These are phyloP conservation scores for Phragmatobia fuliginosa DNA, from an alignment of 2,888 invertebrate species.

Conservation along the genomic window DNA sequence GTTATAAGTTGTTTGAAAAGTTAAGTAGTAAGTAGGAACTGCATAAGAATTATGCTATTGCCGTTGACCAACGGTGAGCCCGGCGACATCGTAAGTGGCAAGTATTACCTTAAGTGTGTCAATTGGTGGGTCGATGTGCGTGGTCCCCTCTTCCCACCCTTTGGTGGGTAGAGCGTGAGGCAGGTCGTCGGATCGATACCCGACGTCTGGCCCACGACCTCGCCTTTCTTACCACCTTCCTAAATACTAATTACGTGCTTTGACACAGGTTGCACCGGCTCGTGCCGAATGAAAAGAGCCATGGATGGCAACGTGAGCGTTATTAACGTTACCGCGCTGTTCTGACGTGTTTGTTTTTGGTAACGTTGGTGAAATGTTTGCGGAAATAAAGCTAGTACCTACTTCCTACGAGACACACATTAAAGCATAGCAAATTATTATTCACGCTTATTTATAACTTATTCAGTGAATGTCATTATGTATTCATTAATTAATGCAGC, in stretches of 20 bases:
- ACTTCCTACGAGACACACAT: neutral
- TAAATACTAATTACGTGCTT: constrained; percentile 87
- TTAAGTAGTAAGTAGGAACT: constrained; percentile 19
- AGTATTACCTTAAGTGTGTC: constrained; percentile 86
- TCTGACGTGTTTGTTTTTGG: constrained; percentile 73
- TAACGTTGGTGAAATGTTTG: constrained; percentile 58
- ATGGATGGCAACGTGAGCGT: constrained; percentile 76
- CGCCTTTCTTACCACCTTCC: constrained; percentile 87
- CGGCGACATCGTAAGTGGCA: constrained; percentile 76
- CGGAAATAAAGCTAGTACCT: constrained; percentile 25
- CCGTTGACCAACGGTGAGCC: constrained; percentile 63
- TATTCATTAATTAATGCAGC: neutral
- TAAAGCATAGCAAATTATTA: neutral
- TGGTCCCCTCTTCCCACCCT: constrained; percentile 71
- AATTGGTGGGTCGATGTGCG: constrained; percentile 86
- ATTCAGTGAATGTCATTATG: neutral
- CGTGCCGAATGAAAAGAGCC: constrained; percentile 81
- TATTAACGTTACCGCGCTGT: constrained; percentile 75
- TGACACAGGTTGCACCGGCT: constrained; percentile 83
- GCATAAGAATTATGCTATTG: constrained; percentile 33
- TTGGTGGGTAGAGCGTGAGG: constrained; percentile 77
- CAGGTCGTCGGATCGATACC: constrained; percentile 89
- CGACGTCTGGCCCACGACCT: constrained; percentile 88
- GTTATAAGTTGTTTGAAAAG: constrained; percentile 12
- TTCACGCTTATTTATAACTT: neutral